phyloP scores from a whole-genome alignment of 2,797 vertebrate genomes.

The Poecilia gillii region DNA sequence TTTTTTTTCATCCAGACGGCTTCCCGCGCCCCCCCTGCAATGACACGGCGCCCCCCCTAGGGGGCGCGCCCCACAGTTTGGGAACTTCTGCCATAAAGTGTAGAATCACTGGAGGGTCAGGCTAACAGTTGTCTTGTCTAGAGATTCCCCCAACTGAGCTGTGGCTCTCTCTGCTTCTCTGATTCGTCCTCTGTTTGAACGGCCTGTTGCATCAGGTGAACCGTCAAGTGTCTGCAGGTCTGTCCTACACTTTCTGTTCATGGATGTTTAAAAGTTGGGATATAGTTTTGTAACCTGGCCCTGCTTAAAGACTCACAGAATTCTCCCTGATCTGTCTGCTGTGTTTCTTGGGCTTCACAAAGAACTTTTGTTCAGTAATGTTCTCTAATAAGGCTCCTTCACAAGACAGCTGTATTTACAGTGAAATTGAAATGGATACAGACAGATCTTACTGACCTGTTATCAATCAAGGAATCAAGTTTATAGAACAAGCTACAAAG shows the following conservation, averaged over 20 bases:
- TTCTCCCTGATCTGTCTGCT: not conserved
- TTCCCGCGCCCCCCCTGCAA: too few relatives aligned
- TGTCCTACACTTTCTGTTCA: not conserved
- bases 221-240: not conserved
- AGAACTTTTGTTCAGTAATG: not conserved
- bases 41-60: too few relatives aligned
- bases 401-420: not conserved
- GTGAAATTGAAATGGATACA: not conserved
- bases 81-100: too few relatives aligned
- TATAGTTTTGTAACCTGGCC: not conserved
- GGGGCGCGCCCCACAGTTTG: too few relatives aligned
- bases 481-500: too few relatives aligned
- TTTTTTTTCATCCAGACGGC: too few relatives aligned
- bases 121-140: not conserved
- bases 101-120: not conserved
- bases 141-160: not conserved
- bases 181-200: not conserved
- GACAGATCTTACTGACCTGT: not conserved
- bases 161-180: not conserved
- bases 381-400: not conserved
- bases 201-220: not conserved
- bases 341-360: not conserved
- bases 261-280: not conserved
- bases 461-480: too few relatives aligned
- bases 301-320: not conserved